Evolutionary conservation across 2,888 invertebrate genomes (phyloP), one percentile per base, ranked within the genome.

Genomic region (Lasius fuliginosus): DNA sequence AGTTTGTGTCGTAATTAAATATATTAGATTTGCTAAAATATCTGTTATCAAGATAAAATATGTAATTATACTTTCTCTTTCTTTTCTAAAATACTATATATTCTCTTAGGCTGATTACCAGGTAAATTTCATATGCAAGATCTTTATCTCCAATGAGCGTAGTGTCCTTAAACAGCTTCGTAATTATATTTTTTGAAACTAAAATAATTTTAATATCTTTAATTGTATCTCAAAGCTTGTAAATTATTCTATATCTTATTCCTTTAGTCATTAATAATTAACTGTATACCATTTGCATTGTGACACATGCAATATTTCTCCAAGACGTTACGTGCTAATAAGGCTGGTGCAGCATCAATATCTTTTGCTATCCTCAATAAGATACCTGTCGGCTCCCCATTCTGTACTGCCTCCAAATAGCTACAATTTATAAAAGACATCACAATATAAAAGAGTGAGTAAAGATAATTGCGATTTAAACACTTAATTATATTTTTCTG

Each of bases 41-140:
- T 33, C 4, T 40, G 18, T 69, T 36, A 71, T 27, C 18, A 36
- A 65, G 4, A 27, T 46, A 1, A 65, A 36, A 27, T 40, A 27
- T 73, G 18, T 8, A 36, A 36, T 15, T 3, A 3, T 12, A 23
- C 42, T 12, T 15, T 46, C 9, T 5, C 15, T 49, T 49, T 64
- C 49, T 68, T 53, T 36, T 42, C 15, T 60, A 3, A 8, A 46
- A 82, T 18, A 65, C 60, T 11, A 60, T 71, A 60, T 27, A 68
- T 68, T 6, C 79, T 15, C 2, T 36, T 12, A 67, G 36, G 64
- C 67, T 85, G 27, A 83, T 95, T 96, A 98, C 97, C 96, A 97
- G 94, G 94, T 97, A 97, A 27, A 97, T 96, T 96, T 98, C 98
- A 93, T 96, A 96, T 0, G 98, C 97, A 82, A 98, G 95, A 90